Base-by-base conservation (phyloP, 2,888 invertebrate genomes). In the Salticus scenicus region DNA sequence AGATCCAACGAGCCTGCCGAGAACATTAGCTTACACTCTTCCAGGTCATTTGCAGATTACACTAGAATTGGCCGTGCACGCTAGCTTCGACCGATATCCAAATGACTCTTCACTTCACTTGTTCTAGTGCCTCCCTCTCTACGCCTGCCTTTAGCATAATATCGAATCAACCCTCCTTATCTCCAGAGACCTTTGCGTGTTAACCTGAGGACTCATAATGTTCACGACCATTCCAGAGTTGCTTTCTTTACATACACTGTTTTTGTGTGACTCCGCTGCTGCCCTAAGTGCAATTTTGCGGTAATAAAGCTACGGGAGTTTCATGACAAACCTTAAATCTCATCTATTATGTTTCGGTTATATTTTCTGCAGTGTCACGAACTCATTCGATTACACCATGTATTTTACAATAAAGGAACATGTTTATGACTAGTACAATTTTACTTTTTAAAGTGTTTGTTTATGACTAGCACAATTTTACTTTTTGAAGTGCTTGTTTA, bases 1-100 rank as follows among this genome's bases (percentile, higher is more conserved):
- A 72, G 51, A 64, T 30, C 70, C 83, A 77, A 77, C 42, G 83
- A 75, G 76, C 76, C 84, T 72, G 57, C 69, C 69, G 84, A 78
- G 73, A 84, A 78, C 76, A 84, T 84, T 84, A 84, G 78, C 84
- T 78, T 73, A 69, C 70, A 75, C 64, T 82, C 83, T 84, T 84
- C 47, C 78, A 78, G 78, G 84, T 84, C 78, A 84, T 84, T 84
- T 84, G 84, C 69, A 78, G 74, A 83, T 83, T 83, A 77, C 83
- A 83, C 51, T 33, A 77, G 70, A 75, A 63, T 63, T 73, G 76
- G 76, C 51, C 37, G 33, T 31, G 72, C 83, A 77, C 71, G 72
- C 75, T 51, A 66, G 33, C 77, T 41, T 70, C 41, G 51, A 57
- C 77, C 28, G 66, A 81, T 74, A 75, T 57, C 81, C 75, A 83